Conservation (phyloP, 2,797 vertebrate species). For the Premnoplex brunnescens region DNA sequence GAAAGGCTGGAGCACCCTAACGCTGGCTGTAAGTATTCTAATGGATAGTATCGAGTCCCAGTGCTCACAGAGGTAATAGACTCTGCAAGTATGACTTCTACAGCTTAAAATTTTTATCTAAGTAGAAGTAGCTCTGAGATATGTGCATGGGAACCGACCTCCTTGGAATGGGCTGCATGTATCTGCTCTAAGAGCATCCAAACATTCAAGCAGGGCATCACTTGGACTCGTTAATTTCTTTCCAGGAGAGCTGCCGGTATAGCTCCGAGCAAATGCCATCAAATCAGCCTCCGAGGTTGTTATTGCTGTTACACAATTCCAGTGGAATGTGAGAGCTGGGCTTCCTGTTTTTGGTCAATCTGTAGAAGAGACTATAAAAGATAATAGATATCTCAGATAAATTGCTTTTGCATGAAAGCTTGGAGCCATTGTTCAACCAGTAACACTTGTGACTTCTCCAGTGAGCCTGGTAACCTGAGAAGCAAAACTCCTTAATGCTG, state of each 20-base stretch:
- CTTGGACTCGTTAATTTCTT: not conserved
- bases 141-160: not conserved
- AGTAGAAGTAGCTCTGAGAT: not conserved
- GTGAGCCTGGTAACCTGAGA: slow-evolving; percentile 40
- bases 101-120: not conserved
- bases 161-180: not conserved
- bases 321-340: slow-evolving; percentile 66
- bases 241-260: not conserved
- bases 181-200: not conserved
- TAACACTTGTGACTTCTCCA: slow-evolving; percentile 37
- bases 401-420: slow-evolving; percentile 17
- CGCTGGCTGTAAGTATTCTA: not conserved
- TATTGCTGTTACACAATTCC: slow-evolving; percentile 71
- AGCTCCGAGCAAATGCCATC: not conserved
- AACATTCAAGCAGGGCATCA: not conserved
- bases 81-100: not conserved
- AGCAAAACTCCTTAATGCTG: not conserved
- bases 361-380: slow-evolving; percentile 32
- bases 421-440: not conserved
- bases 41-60: no score
- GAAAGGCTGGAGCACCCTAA: not conserved
- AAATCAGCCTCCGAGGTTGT: slow-evolving; percentile 39
- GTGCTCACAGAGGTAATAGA: not conserved
- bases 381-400: slow-evolving; percentile 30
- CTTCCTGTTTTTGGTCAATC: slow-evolving; percentile 71